Conservation (phyloP, 2,113 vertebrate species). For the Mormoops blainvillei region DNA sequence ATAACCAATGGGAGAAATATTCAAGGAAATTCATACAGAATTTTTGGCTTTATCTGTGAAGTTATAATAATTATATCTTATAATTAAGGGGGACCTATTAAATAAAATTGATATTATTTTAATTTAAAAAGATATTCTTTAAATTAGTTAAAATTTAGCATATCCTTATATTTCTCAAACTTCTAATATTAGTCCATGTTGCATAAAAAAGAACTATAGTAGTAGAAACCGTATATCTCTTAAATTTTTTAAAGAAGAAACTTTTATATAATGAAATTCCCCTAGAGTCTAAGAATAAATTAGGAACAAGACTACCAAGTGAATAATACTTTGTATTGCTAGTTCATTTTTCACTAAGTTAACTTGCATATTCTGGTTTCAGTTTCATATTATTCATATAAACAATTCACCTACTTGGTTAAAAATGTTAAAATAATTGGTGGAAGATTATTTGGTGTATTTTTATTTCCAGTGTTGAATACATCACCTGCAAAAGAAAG, state of each 20-base stretch:
- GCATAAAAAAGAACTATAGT: not conserved
- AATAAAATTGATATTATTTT: conserved; percentile 9
- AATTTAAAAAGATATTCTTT: not conserved
- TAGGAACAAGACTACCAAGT: not conserved
- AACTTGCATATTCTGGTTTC: not conserved
- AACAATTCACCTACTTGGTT: conserved; percentile 46
- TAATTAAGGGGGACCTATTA: not conserved
- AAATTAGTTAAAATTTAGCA: conserved; percentile 7
- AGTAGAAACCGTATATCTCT: not conserved
- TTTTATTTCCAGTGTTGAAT: not conserved
- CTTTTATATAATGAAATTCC: conserved; percentile 29
- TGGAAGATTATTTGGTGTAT: not conserved
- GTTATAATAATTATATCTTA: conserved; percentile 16
- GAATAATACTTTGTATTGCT: not conserved
- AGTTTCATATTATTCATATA: conserved; percentile 13
- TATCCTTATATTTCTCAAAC: not conserved
- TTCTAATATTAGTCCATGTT: conserved; percentile 20
- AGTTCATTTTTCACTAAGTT: conserved; percentile 29
- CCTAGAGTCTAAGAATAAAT: conserved; percentile 2
- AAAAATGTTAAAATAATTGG: conserved; percentile 43
- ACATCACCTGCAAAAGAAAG: not conserved
- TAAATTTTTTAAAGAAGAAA: conserved; percentile 35
- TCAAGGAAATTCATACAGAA: not conserved
- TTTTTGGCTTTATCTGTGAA: not conserved
- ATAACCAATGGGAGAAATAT: not conserved